Conservation (phyloP, 2,797 vertebrate species). For the Acipenser oxyrinchus region DNA sequence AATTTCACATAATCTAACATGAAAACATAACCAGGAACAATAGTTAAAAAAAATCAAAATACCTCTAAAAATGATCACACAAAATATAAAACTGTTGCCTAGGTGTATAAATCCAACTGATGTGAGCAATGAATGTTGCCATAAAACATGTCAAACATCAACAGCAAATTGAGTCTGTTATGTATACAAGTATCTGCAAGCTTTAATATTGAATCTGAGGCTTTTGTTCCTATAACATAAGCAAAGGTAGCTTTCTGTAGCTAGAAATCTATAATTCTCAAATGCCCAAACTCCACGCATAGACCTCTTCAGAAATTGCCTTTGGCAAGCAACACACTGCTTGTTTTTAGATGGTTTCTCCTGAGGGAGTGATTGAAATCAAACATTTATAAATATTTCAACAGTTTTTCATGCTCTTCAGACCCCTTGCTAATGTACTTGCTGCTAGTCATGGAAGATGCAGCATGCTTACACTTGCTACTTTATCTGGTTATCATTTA, state of each 20-base stretch:
- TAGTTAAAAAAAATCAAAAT: not conserved
- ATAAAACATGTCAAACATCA: conserved; percentile 66
- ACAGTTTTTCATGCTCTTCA: conserved; percentile 47
- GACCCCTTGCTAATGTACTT: conserved; percentile 47
- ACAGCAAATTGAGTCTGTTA: conserved; percentile 72
- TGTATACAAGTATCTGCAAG: conserved; percentile 72
- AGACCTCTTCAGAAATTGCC: conserved; percentile 69
- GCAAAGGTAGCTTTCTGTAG: conserved; percentile 59
- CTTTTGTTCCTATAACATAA: conserved; percentile 75
- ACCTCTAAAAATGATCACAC: conserved; percentile 2
- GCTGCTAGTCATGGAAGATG: conserved; percentile 34
- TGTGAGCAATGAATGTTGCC: conserved; percentile 53
- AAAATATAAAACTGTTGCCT: conserved; percentile 24
- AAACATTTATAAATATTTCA: conserved; percentile 83
- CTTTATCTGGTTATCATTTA: conserved; percentile 34
- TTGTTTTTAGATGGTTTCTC: conserved; percentile 65
- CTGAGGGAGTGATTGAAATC: conserved; percentile 68
- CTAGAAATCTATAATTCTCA: conserved; percentile 65
- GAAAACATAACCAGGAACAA: no score
- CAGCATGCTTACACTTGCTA: conserved; percentile 42
- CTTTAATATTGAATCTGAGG: conserved; percentile 75
- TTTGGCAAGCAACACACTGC: conserved; percentile 67
- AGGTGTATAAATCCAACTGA: conserved; percentile 49
- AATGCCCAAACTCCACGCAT: conserved; percentile 55
- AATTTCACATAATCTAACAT: no score